Conservation (phyloP, 2,888 invertebrate genomes). For the Lissonota sp. region DNA sequence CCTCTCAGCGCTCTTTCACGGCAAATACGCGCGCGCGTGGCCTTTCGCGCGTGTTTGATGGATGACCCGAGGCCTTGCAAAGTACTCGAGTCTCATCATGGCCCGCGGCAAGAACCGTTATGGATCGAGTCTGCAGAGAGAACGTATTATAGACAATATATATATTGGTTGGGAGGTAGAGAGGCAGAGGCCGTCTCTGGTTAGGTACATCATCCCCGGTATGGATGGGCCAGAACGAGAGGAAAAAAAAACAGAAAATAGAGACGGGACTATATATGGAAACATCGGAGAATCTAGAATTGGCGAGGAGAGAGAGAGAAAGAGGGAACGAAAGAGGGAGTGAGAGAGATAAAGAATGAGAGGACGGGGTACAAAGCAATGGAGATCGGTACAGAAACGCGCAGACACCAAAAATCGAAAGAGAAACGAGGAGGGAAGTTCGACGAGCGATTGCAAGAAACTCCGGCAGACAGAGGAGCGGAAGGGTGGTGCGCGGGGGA, state of each 20-base stretch:
- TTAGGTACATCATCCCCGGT: constrained; percentile 21
- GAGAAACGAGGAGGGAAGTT: constrained; percentile 69
- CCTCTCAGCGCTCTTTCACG: too few relatives aligned
- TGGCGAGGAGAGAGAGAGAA: constrained; percentile 41
- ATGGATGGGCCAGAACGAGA: constrained; percentile 25
- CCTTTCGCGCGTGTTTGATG: constrained; percentile 65
- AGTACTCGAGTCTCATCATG: constrained; percentile 76
- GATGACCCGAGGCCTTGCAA: constrained; percentile 66
- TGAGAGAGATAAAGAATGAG: constrained; percentile 15
- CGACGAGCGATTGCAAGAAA: constrained; percentile 78
- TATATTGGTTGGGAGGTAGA: constrained; percentile 24
- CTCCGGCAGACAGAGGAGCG: constrained; percentile 69
- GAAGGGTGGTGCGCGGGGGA: constrained; percentile 29
- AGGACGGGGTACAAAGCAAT: not conserved
- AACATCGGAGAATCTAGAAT: constrained; percentile 49
- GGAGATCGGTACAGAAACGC: too few relatives aligned
- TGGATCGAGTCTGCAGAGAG: constrained; percentile 73
- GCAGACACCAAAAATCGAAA: not conserved
- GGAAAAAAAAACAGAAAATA: constrained; percentile 35
- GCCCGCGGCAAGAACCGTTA: constrained; percentile 74
- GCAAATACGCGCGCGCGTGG: constrained; percentile 4
- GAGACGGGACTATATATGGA: constrained; percentile 42
- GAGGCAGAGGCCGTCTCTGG: constrained; percentile 15
- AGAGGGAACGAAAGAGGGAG: constrained; percentile 2
- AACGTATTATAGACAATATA: not conserved